Base-by-base conservation (phyloP, 1,140 invertebrate genomes). In the Contarinia nasturtii region DNA sequence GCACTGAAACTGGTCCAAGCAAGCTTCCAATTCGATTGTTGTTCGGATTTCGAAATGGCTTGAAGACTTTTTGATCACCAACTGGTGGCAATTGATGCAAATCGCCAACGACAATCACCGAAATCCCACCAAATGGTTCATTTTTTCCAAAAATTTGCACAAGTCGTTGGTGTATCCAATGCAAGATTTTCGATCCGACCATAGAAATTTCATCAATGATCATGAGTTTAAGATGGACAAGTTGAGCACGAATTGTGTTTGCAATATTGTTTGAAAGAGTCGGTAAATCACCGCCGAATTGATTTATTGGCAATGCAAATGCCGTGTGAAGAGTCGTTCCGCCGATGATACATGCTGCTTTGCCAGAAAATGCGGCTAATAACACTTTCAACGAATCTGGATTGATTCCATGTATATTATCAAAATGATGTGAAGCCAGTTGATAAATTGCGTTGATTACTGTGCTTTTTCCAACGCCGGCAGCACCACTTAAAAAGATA, bases 141-240 rank as follows among this genome's bases (percentile, higher is more conserved):
- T 55, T 49, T 18, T 38, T 51, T 17, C 53, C 53, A 33, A 55
- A 57, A 34, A 66, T 60, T 56, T 65, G 55, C 46, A 51, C 41
- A 20, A 65, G 47, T 41, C 60, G 40, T 11, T 36, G 44, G 48
- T 61, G 52, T n/a, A 65, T 49, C 18, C 53, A 37, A 18, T 42
- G 11, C 19, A 63, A 50, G 33, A 54, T 52, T 41, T 36, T 51
- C 19, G 48, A 20, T 22, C 58, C 56, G n/a, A 63, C 54, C 61
- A 64, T 63, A 17, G 55, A 58, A 27, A 65, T 55, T 56, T 66
- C 61, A 52, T 66, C 63, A 45, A 66, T 61, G 20, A 66, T 64
- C 19, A 65, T 33, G 20, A 63, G 22, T 55, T 59, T 55, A 15
- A 57, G 40, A 45, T 58, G 34, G 27, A 40, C 48, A 11, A 56